Percentiles rank a stretch among this genome's conserved stretches.
Conservation (phyloP, 2,113 vertebrate species). For the Charina bottae region DNA sequence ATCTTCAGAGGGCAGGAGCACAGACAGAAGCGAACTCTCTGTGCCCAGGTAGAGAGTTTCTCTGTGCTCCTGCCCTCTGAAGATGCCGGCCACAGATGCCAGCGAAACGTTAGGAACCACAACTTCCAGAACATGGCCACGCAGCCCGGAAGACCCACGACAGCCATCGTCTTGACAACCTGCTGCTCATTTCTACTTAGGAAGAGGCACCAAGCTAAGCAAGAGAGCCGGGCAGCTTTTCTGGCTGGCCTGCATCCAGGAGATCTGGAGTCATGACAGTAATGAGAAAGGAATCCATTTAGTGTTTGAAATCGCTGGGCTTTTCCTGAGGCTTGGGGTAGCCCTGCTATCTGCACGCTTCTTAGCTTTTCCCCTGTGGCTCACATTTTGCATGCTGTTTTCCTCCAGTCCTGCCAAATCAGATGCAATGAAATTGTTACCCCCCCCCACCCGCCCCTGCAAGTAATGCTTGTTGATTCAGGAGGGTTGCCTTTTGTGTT, state of each 20-base stretch:
- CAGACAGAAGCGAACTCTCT: too few relatives aligned
- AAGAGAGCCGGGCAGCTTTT: constrained; percentile 49
- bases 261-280: constrained; percentile 48
- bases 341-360: constrained; percentile 20
- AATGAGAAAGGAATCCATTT: constrained; percentile 62
- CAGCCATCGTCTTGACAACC: not conserved
- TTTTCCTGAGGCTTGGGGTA: constrained; percentile 26
- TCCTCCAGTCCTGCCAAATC: constrained; percentile 31
- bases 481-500: not conserved
- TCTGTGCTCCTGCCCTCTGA: too few relatives aligned
- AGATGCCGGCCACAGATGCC: too few relatives aligned
- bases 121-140: too few relatives aligned
- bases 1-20: too few relatives aligned
- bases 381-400: constrained; percentile 11
- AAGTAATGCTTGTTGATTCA: not conserved
- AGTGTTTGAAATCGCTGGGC: constrained; percentile 49
- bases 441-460: not conserved
- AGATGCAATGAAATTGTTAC: constrained; percentile 22
- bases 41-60: too few relatives aligned
- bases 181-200: constrained; percentile 38
- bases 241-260: not conserved
- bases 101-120: too few relatives aligned
- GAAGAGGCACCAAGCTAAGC: constrained; percentile 50
- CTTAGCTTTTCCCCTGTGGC: not conserved
- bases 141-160: too few relatives aligned